Conservation (phyloP, 2,113 vertebrate genomes). For the Eupsittula cactorum region DNA sequence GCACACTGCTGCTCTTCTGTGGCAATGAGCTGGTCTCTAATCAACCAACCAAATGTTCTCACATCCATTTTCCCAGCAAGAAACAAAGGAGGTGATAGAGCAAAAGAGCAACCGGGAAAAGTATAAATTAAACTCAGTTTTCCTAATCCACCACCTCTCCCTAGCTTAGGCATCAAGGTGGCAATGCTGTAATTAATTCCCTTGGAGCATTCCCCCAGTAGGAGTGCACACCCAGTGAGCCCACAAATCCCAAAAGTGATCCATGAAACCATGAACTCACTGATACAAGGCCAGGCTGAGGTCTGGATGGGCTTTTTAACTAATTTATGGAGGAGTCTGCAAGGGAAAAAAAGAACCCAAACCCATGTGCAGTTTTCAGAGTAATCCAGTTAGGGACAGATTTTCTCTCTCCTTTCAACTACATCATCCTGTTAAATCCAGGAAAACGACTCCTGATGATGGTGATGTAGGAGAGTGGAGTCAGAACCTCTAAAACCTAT, state of each 20-base stretch:
- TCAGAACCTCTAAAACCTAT: background rate
- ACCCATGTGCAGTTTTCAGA: background rate
- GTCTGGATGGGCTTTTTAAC: background rate
- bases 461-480: background rate
- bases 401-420: background rate
- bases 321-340: background rate
- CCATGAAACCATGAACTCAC: background rate
- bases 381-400: background rate
- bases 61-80: background rate
- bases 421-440: background rate
- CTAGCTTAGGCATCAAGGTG: background rate
- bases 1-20: background rate
- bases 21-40: background rate
- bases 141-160: background rate
- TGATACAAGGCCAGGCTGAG: background rate
- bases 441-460: background rate
- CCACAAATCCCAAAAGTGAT: fast-evolving
- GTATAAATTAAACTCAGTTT: background rate
- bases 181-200: background rate
- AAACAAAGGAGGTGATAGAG: background rate
- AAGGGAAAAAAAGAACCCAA: background rate
- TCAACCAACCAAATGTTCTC: background rate
- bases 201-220: background rate
- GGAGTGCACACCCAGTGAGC: background rate
- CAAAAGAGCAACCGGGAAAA: background rate